These are phyloP conservation scores for Temnothorax ravouxi DNA, from an alignment of 2,888 invertebrate species.

Conservation along the genomic window DNA sequence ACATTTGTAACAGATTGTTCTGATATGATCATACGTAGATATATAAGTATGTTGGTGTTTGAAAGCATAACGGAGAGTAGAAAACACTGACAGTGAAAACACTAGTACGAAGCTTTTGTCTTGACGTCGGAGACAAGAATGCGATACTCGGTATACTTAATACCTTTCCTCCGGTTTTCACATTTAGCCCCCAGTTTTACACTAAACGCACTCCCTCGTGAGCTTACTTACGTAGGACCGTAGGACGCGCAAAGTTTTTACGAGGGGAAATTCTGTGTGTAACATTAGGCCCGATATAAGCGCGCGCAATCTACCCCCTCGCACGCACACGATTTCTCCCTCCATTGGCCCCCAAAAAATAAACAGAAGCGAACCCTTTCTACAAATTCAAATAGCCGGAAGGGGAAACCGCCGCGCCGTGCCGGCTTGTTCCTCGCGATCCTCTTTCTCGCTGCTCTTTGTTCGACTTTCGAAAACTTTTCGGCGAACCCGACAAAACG, in stretches of 20 bases:
- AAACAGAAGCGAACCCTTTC: conserved; percentile 85
- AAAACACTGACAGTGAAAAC: background rate
- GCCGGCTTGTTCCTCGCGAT: conserved; percentile 36
- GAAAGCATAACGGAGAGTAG: background rate
- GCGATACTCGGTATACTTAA: conserved; percentile 11
- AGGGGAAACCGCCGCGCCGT: conserved; percentile 58
- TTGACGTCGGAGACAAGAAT: background rate
- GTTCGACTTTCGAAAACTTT: conserved; percentile 72
- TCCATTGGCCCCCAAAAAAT: conserved; percentile 78
- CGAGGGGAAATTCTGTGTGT: conserved; percentile 70
- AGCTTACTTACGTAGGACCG: conserved; percentile 64
- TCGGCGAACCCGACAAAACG: conserved; percentile 56
- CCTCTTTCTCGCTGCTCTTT: conserved; percentile 69
- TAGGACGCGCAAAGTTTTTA: conserved; percentile 71
- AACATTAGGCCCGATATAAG: conserved; percentile 70
- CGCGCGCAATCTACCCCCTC: conserved; percentile 66
- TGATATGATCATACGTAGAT: background rate
- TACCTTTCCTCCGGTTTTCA: conserved; percentile 54
- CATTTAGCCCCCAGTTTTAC: conserved; percentile 57
- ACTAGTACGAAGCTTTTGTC: background rate
- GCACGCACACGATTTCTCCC: conserved; percentile 50
- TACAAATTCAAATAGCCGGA: conserved; percentile 81
- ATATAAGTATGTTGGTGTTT: background rate
- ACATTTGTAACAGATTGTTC: background rate
- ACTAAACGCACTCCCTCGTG: conserved; percentile 55